Conservation (phyloP, 2,797 vertebrate genomes). For the Ptychadena robeensis region DNA sequence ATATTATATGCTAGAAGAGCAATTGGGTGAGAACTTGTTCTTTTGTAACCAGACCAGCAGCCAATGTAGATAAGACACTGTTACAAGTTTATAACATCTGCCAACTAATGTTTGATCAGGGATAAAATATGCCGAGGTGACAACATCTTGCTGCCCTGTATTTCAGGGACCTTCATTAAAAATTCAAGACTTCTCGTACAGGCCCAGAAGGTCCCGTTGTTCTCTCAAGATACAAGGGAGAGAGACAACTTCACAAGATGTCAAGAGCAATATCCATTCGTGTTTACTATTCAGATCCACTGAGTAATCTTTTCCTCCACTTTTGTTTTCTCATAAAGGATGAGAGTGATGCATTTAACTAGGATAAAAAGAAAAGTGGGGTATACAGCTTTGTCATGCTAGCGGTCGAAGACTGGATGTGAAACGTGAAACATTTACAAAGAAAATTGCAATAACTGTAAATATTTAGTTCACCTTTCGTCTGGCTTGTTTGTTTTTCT, state of each 20-base stretch:
- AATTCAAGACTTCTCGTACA: conserved; percentile 83
- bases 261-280: conserved; percentile 86
- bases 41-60: conserved; percentile 77
- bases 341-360: conserved; percentile 32
- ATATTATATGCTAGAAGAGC: conserved; percentile 57
- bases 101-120: conserved; percentile 94
- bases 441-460: conserved; percentile 23
- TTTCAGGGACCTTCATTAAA: conserved; percentile 90
- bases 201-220: conserved; percentile 83
- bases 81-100: conserved; percentile 89
- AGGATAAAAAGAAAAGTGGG: conserved; percentile 14
- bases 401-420: not conserved
- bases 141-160: conserved; percentile 88
- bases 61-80: conserved; percentile 80
- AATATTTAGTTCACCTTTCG: conserved; percentile 65
- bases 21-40: conserved; percentile 78
- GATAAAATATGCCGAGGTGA: conserved; percentile 94
- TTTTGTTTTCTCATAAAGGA: conserved; percentile 55
- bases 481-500: conserved; percentile 73
- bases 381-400: conserved; percentile 25
- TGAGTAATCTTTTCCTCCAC: conserved; percentile 76
- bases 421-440: conserved; percentile 14
- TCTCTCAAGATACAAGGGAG: conserved; percentile 81
- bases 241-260: conserved; percentile 87
- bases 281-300: conserved; percentile 80